phyloP scores from a whole-genome alignment of 1,140 invertebrate genomes.

The Drosophila bifasciata region DNA sequence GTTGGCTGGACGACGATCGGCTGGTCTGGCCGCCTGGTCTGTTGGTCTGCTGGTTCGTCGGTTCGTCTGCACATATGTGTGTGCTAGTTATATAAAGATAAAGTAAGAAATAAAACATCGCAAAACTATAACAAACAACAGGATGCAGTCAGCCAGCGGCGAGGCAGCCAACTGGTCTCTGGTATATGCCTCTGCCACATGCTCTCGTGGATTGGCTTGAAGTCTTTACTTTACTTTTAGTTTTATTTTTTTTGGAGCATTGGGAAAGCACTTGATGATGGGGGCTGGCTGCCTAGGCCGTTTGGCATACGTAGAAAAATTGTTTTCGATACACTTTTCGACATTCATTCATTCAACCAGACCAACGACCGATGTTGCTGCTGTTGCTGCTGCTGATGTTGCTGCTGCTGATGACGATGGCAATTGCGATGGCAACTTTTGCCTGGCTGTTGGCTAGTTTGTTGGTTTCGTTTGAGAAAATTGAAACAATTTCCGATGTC shows the following conservation, averaged over 20 bases:
- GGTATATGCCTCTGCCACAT: slow-evolving; percentile 22
- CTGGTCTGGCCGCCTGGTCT: slow-evolving; percentile 23
- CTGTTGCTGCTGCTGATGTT: slow-evolving; percentile 17
- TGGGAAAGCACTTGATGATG: slow-evolving; percentile 55
- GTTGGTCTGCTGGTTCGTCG: slow-evolving; percentile 7
- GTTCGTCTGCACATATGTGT: slow-evolving; percentile 36
- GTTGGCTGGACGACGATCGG: slow-evolving; percentile 12
- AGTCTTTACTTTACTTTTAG: slow-evolving; percentile 8
- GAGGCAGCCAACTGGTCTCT: slow-evolving; percentile 58
- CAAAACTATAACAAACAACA: slow-evolving; percentile 80
- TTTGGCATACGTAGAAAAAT: slow-evolving; percentile 68
- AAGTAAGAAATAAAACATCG: slow-evolving; percentile 77
- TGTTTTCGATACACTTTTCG: slow-evolving; percentile 82
- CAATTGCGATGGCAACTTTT: slow-evolving; percentile 66
- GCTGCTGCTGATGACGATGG: slow-evolving; percentile 43
- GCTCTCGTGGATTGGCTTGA: slow-evolving; percentile 3
- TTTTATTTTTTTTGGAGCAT: slow-evolving; percentile 46
- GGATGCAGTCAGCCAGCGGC: slow-evolving; percentile 56
- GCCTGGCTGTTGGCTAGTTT: slow-evolving; percentile 56
- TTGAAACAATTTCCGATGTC: slow-evolving; percentile 84
- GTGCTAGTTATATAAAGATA: slow-evolving; percentile 77
- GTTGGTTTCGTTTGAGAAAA: slow-evolving; percentile 81
- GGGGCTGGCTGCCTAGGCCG: too few relatives aligned
- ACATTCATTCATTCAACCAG: slow-evolving; percentile 81
- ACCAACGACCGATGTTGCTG: slow-evolving; percentile 59